phyloP scores from a whole-genome alignment of 64 coral and sea anemone genomes.

The Orbicella faveolata region DNA sequence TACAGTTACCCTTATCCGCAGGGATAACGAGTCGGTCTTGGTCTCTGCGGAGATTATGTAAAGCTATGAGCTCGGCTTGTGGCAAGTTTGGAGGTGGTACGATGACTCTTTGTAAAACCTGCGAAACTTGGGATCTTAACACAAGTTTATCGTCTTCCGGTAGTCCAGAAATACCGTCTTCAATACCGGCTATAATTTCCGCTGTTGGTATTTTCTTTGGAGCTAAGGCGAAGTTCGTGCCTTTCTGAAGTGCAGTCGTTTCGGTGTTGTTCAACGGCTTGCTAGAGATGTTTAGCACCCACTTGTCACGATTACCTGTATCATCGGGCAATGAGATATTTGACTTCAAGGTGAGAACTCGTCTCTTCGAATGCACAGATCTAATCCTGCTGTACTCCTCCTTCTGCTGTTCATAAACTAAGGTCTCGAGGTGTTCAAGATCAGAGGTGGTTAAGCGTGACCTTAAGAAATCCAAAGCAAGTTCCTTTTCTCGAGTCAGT shows the following conservation, averaged over 20 bases:
- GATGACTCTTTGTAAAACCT: not conserved
- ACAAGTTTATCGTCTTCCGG: not conserved
- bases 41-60: conserved; percentile 18
- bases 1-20: conserved; percentile 13
- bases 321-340: no score
- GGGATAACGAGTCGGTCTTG: conserved; percentile 16
- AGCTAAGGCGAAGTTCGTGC: conserved; percentile 27
- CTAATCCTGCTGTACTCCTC: no score
- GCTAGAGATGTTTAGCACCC: conserved; percentile 24
- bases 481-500: not conserved
- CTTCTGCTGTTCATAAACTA: no score
- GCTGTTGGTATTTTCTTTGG: conserved; percentile 24
- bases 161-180: not conserved
- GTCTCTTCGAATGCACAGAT: no score
- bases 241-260: conserved; percentile 1
- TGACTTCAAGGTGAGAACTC: no score
- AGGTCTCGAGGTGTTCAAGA: no score
- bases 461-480: no score
- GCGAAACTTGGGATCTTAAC: not conserved
- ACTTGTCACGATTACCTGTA: conserved; percentile 7
- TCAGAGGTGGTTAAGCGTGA: no score
- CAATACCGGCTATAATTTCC: conserved; percentile 22
- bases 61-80: not conserved
- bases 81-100: not conserved
- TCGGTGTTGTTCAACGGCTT: conserved; percentile 6